Percentiles rank a stretch among this genome's conserved stretches.
These are phyloP conservation scores for Podiceps cristatus DNA, from an alignment of 2,113 vertebrate genomes.

Conservation along the genomic window DNA sequence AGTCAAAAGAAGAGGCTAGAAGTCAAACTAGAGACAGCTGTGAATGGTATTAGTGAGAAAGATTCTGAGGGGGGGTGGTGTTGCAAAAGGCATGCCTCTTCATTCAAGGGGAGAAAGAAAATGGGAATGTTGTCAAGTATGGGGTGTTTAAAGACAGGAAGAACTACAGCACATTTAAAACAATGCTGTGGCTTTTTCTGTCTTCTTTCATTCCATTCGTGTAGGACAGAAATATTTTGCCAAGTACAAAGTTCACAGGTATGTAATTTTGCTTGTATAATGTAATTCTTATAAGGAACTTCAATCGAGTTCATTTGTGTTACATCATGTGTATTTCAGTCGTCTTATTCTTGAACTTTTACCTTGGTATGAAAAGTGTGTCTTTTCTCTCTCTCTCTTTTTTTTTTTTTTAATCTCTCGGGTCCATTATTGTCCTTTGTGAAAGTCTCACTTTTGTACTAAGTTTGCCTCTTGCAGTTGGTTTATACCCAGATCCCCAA, in stretches of 20 bases:
- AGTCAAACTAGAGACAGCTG: constrained; percentile 16
- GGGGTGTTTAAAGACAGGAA: not conserved
- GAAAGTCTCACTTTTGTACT: not conserved
- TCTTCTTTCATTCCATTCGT: not conserved
- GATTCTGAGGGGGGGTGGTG: not conserved
- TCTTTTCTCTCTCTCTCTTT: not conserved
- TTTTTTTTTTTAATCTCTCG: not conserved
- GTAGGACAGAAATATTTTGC: not conserved
- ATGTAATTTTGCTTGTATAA: not conserved
- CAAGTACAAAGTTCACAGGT: not conserved
- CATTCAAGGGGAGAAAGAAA: not conserved
- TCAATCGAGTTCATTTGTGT: not conserved
- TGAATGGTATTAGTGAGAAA: not conserved
- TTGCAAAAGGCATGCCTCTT: not conserved
- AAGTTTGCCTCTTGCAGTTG: not conserved
- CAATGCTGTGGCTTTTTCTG: not conserved
- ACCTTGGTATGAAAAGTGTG: not conserved
- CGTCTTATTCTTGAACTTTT: not conserved
- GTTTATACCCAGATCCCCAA: not conserved
- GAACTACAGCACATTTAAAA: not conserved
- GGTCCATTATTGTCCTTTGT: not conserved
- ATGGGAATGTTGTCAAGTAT: not conserved
- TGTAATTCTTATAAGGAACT: not conserved
- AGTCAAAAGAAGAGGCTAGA: constrained; percentile 1
- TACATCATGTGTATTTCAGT: not conserved